Base-by-base conservation (phyloP, 2,888 invertebrate genomes). In the Neoscelio sp. region DNA sequence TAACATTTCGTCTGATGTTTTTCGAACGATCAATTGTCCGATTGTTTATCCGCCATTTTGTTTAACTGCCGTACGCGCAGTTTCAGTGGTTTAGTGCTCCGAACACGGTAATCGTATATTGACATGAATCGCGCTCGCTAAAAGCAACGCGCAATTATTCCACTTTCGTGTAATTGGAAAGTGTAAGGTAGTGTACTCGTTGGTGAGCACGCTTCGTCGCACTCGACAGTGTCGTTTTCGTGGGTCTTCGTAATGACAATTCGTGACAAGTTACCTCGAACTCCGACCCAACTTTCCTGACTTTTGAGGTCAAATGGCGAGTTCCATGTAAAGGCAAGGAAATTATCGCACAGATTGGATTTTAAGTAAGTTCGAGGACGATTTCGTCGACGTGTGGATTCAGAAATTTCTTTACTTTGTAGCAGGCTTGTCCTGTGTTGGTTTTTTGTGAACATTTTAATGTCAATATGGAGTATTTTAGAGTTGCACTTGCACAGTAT, bases 321-420 rank as follows among this genome's bases (percentile, higher is more conserved):
- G 82, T 85, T 78, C 78, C 77, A 84, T 77, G 82, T 87, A 84
- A 86, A 87, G 91, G 92, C 1, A 89, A 92, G 10, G 86, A 87
- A 65, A 91, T 92, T 81, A 86, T 92, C 10, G 86, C 56, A 28
- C 46, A 50, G 58, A 70, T 58, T 64, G 17, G 13, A 48, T 35
- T 56, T 17, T 13, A 78, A 68, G 79, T 76, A 67, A 76, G 79
- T 67, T 23, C 10, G 42, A 13, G 0, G 38, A 52, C 1, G 10
- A 38, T 35, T 38, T 12, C 33, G 4, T 18, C 1, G 2, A 10
- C 10, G 38, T 12, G 15, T 30, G 13, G 13, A 46, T 12, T 17
- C 10, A 7, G 1, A n/a, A 26, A 46, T 23, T 12, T 7, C 4
- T 46, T 6, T 50, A 3, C 28, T 50, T 50, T 10, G 13, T 48